Conservation (phyloP, 2,888 invertebrate species). For the Dioctria rufipes region DNA sequence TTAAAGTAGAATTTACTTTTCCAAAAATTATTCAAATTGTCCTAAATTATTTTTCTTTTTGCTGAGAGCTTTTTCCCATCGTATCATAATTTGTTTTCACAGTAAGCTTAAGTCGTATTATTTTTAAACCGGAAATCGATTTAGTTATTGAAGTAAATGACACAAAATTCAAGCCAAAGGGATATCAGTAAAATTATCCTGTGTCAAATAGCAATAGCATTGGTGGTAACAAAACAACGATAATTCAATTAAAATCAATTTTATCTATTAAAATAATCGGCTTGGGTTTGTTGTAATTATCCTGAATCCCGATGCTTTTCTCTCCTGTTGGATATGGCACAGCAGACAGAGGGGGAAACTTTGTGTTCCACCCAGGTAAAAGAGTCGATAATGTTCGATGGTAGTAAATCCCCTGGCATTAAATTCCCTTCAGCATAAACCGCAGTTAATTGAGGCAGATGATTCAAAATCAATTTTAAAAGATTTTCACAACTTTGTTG, state of each 20-base stretch:
- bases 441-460: conserved; percentile 19
- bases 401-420: background rate
- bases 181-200: background rate
- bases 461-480: conserved; percentile 31
- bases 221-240: conserved; percentile 14
- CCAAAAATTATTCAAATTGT: too few relatives aligned
- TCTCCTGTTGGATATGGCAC: background rate
- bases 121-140: background rate
- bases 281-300: background rate
- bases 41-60: too few relatives aligned
- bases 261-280: conserved; percentile 25
- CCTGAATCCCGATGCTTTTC: background rate
- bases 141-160: background rate
- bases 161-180: too few relatives aligned
- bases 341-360: background rate
- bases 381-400: background rate
- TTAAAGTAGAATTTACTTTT: too few relatives aligned
- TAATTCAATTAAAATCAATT: conserved; percentile 27
- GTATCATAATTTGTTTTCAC: too few relatives aligned
- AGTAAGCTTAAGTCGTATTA: background rate
- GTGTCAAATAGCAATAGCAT: background rate
- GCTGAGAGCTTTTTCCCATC: too few relatives aligned
- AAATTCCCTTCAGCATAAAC: conserved; percentile 23
- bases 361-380: background rate
- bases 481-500: conserved; percentile 3